These are phyloP conservation scores for Acrocephalus arundinaceus DNA, from an alignment of 2,113 vertebrate species.

Conservation along the genomic window DNA sequence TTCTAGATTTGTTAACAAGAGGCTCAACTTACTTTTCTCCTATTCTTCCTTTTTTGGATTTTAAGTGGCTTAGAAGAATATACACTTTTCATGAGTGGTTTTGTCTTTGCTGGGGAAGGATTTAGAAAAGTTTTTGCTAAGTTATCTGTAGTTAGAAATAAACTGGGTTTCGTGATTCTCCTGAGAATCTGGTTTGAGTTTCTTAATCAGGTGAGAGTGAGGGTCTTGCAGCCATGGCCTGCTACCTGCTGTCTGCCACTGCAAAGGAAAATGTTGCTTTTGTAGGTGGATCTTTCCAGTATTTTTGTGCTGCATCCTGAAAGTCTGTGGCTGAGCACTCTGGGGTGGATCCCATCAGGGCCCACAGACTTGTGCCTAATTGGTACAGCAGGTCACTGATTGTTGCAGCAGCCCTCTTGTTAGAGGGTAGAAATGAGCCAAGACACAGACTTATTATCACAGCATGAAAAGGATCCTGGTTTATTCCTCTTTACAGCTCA, in stretches of 20 bases:
- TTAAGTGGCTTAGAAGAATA: neutral
- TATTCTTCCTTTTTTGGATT: neutral
- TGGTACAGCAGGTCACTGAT: neutral
- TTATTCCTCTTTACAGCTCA: neutral
- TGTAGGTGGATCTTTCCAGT: neutral
- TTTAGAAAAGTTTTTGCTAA: neutral
- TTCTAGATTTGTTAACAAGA: neutral
- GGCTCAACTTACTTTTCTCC: neutral
- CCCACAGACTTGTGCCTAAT: rapidly evolving
- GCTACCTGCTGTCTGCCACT: neutral
- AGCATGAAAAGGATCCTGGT: neutral
- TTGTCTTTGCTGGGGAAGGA: neutral
- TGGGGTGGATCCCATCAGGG: neutral
- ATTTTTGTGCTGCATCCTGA: neutral
- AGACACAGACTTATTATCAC: neutral
- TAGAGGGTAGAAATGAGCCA: neutral
- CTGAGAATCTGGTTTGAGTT: neutral
- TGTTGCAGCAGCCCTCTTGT: neutral
- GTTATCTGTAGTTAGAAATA: neutral
- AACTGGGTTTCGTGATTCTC: neutral
- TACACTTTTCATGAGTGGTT: neutral
- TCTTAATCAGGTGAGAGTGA: neutral
- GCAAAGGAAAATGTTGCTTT: rapidly evolving
- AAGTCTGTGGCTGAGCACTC: neutral
- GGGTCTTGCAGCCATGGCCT: neutral